Conservation (phyloP, 2,113 vertebrate species). For the Dicerorhinus sumatrensis region DNA sequence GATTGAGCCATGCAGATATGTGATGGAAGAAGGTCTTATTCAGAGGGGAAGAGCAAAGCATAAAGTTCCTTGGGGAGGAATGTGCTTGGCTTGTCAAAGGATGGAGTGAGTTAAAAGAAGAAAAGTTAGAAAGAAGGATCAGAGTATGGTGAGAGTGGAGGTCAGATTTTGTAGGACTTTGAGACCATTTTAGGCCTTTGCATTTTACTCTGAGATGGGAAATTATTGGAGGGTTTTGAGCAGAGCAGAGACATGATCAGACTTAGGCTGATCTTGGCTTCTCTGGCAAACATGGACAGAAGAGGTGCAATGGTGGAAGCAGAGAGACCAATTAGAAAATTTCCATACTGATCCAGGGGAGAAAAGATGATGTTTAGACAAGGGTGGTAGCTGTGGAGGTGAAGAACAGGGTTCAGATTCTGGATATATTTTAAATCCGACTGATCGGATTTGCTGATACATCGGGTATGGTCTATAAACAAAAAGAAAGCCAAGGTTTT, state of each 20-base stretch:
- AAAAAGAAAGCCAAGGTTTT: neutral
- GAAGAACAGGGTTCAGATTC: neutral
- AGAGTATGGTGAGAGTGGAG: neutral
- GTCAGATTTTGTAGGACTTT: neutral
- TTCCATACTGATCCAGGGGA: neutral
- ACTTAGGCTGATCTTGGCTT: neutral
- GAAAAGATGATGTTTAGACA: neutral
- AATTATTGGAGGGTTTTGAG: neutral
- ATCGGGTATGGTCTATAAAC: neutral
- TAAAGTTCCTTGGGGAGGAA: neutral
- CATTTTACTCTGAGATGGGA: neutral
- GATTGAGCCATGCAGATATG: neutral
- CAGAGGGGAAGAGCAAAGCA: neutral
- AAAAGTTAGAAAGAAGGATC: neutral
- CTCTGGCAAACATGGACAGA: neutral
- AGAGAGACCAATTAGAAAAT: neutral
- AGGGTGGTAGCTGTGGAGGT: too few species aligned
- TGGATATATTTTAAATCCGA: neutral
- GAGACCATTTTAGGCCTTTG: neutral
- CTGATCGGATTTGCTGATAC: neutral
- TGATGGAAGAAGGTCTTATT: neutral
- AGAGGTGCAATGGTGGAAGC: neutral
- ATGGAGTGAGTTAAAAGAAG: neutral
- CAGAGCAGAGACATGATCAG: neutral
- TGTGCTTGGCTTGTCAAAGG: neutral